These are phyloP conservation scores for Pogoniulus pusillus DNA, from an alignment of 2,797 vertebrate species.

Conservation along the genomic window DNA sequence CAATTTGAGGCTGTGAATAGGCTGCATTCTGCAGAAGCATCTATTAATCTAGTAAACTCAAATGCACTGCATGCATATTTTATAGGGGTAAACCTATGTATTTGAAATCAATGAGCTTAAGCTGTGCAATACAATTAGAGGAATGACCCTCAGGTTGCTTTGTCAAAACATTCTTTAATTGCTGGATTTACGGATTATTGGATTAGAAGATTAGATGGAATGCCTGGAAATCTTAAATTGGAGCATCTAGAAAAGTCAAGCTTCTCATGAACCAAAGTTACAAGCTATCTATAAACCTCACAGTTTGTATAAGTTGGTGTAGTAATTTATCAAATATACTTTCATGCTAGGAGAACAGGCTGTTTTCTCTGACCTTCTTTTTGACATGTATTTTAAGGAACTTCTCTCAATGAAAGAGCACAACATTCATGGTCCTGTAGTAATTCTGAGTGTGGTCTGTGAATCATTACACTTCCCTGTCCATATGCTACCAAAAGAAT, in stretches of 20 bases:
- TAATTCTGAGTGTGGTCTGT: not conserved
- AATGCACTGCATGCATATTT: not conserved
- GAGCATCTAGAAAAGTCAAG: slow-evolving; percentile 9
- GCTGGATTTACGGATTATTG: slow-evolving; percentile 64
- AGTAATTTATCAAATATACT: not conserved
- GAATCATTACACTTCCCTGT: not conserved
- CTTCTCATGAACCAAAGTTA: not conserved
- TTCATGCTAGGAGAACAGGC: not conserved
- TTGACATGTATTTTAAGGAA: not conserved
- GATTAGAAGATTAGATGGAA: slow-evolving; percentile 61
- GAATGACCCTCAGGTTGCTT: slow-evolving; percentile 42
- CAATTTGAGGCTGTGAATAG: not conserved
- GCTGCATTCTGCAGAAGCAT: not conserved
- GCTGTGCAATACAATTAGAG: slow-evolving; percentile 36
- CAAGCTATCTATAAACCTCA: not conserved
- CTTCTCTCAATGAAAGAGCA: not conserved
- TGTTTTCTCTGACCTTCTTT: not conserved
- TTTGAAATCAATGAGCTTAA: slow-evolving; percentile 31
- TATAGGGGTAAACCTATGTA: not conserved
- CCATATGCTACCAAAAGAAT: not conserved
- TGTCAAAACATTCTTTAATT: slow-evolving; percentile 63
- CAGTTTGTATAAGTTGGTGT: not conserved
- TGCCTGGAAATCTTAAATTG: slow-evolving; percentile 42
- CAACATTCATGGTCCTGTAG: not conserved
- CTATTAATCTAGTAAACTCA: not conserved